Evolutionary conservation across 2,113 vertebrate species (phyloP), one percentile per base, ranked within the genome.

Genomic region (Indicator maculatus): DNA sequence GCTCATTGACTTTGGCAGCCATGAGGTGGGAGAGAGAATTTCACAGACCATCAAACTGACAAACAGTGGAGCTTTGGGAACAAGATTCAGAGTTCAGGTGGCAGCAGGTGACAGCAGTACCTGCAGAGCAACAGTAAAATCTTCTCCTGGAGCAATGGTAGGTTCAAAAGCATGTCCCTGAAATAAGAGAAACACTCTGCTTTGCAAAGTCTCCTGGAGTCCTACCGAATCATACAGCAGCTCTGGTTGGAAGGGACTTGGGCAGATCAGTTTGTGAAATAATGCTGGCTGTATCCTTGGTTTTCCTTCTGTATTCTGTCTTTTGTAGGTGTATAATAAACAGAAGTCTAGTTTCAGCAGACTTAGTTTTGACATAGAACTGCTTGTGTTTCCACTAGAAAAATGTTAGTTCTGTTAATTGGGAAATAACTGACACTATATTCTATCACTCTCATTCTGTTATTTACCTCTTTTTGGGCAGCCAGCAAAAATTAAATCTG

Each of bases 1-100:
- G 90, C 95, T 98, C 93, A 90, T 99, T 83, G 98, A 99, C 95
- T 99, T 99, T 31, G 99, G 99, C 80, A 98, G 97, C 76, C 98
- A 98, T 16, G 96, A 99, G 85, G 98, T 99, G 80, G 99, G 99
- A 50, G 98, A 99, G 94, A 98, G 97, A 52, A 94, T 98, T 86
- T 98, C 98, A 93, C 98, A 85, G 95, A 85, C 92, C 81, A 94
- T 99, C 98, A 99, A 94, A 28, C 95, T 99, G 97, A 98, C 97
- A 94, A 99, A 99, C 95, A 81, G 77, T 7, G 99, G 99, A 27
- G 98, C 98, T 72, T 67, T 99, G 95, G 98, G 98, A 93, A 98
- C 98, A 6, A 64, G 7, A 33, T 99, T 99, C 97, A 92, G 8
- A 88, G 76, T 99, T 84, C 96, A 97, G 67, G 87, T 39, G 2